phyloP scores from a whole-genome alignment of 2,113 vertebrate species.

The Amblyornis subalaris region DNA sequence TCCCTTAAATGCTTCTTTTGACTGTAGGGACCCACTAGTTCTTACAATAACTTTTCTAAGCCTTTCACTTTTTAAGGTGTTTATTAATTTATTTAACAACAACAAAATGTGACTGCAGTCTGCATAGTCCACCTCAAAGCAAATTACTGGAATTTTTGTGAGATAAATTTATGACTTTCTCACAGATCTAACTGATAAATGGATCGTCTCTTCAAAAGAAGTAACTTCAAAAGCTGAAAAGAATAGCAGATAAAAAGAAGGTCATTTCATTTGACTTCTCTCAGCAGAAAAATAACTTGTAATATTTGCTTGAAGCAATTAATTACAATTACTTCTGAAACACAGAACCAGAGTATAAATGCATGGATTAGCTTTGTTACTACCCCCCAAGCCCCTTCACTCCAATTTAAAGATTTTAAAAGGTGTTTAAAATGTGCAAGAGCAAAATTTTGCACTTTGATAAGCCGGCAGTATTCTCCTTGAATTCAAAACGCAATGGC shows the following conservation, averaged over 20 bases:
- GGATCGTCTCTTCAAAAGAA: not conserved
- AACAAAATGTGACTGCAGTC: not conserved
- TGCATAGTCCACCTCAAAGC: not conserved
- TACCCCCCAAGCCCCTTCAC: not conserved
- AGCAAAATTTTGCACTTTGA: not conserved
- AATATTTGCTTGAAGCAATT: slow-evolving; percentile 14
- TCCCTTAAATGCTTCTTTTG: not conserved
- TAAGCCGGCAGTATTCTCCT: not conserved
- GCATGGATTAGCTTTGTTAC: not conserved
- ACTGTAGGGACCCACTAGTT: not conserved
- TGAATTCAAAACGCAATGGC: not conserved
- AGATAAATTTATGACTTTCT: not conserved
- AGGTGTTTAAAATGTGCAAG: not conserved
- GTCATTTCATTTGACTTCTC: slow-evolving; percentile 41
- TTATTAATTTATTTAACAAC: not conserved
- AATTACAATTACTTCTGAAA: slow-evolving; percentile 25
- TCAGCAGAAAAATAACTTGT: slow-evolving; percentile 26
- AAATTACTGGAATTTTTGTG: not conserved
- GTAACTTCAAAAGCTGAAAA: slow-evolving; percentile 29
- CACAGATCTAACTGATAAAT: not conserved
- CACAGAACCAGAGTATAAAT: not conserved
- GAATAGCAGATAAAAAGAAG: slow-evolving; percentile 6
- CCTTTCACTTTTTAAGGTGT: not conserved
- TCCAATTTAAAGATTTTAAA: not conserved
- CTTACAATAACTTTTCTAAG: not conserved